phyloP scores from a whole-genome alignment of 2,113 vertebrate species.

The Chinchilla lanigera region DNA sequence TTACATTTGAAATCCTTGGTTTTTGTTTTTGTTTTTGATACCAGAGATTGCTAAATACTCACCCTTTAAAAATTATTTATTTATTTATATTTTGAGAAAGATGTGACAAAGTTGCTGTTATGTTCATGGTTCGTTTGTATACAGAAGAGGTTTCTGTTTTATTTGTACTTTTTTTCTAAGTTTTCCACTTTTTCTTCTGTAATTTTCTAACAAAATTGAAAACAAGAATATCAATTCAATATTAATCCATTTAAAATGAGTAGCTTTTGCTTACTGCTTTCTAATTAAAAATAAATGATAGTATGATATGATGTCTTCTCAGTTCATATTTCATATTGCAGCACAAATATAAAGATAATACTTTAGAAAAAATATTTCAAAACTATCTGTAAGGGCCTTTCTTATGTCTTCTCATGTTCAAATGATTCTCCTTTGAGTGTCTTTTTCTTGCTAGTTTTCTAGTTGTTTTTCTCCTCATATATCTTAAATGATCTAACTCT shows the following conservation, averaged over 20 bases:
- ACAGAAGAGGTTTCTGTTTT: not conserved
- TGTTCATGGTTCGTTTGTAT: not conserved
- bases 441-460: not conserved
- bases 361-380: constrained; percentile 33
- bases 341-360: not conserved
- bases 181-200: not conserved
- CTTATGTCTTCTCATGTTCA: constrained; percentile 5
- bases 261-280: not conserved
- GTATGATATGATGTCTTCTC: not conserved
- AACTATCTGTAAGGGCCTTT: not conserved
- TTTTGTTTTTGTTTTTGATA: not conserved
- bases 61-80: not conserved
- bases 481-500: not conserved
- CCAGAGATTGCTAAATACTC: not conserved
- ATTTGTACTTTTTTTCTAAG: not conserved
- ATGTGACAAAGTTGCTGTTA: not conserved
- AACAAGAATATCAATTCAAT: not conserved
- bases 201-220: constrained; percentile 3
- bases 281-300: not conserved
- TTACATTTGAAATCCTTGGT: not conserved
- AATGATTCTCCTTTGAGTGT: not conserved
- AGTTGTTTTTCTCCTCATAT: not conserved
- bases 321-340: not conserved
- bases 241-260: not conserved
- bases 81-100: not conserved